These are phyloP conservation scores for Atta colombica DNA, from an alignment of 1,140 invertebrate genomes.

Conservation along the genomic window DNA sequence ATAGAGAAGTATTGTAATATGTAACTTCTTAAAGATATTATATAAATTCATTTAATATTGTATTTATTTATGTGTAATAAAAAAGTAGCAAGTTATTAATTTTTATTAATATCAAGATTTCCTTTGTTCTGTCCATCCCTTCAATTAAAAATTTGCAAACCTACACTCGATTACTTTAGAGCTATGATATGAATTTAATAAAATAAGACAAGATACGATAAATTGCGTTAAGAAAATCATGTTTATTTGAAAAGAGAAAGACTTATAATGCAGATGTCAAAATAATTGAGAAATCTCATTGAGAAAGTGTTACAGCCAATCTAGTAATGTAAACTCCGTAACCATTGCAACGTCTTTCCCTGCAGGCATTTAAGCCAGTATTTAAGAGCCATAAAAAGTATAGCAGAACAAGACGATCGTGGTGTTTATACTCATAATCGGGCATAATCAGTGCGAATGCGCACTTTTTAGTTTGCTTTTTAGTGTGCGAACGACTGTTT, in stretches of 20 bases:
- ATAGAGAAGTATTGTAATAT: too few relatives aligned
- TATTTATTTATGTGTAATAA: too few relatives aligned
- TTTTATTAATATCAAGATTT: too few relatives aligned
- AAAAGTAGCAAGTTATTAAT: too few relatives aligned
- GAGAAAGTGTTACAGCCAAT: background rate
- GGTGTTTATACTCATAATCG: constrained; percentile 37
- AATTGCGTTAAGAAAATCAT: too few relatives aligned
- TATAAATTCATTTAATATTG: too few relatives aligned
- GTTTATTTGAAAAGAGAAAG: background rate
- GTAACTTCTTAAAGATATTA: too few relatives aligned
- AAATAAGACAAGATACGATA: background rate
- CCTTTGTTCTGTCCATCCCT: too few relatives aligned
- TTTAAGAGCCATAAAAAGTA: constrained; percentile 36
- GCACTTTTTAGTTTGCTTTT: background rate
- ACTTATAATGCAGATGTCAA: background rate
- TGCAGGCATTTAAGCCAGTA: constrained; percentile 16
- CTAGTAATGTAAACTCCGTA: constrained; percentile 1
- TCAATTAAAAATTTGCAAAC: background rate
- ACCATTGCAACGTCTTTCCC: constrained; percentile 17
- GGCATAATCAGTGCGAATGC: constrained; percentile 18
- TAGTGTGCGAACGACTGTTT: constrained; percentile 13
- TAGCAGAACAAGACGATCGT: constrained; percentile 26
- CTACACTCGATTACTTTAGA: background rate
- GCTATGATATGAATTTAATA: background rate
- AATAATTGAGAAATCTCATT: background rate